Evolutionary conservation across 2,888 invertebrate genomes (phyloP), one percentile per base, ranked within the genome.

Genomic region (Clunio marinus): DNA sequence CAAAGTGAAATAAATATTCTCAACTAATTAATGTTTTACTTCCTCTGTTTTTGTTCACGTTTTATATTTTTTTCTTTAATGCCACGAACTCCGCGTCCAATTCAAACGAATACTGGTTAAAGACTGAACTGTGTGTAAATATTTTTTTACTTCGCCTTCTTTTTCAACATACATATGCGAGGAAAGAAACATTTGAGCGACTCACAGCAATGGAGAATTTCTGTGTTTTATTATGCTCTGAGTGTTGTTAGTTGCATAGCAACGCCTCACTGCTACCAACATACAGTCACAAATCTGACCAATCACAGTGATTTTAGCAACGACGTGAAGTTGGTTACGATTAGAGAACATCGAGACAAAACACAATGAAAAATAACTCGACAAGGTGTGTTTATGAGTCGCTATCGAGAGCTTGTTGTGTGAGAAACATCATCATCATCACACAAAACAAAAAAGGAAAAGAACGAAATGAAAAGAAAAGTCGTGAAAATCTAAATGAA

Each of bases 21-120:
- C n/a, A n/a, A n/a, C n/a, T n/a, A n/a, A n/a, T n/a, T n/a, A n/a
- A n/a, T n/a, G n/a, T n/a, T n/a, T n/a, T n/a, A n/a, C n/a, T n/a
- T n/a, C n/a, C n/a, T n/a, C n/a, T n/a, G n/a, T n/a, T n/a, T n/a
- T n/a, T n/a, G n/a, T n/a, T n/a, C n/a, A n/a, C n/a, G n/a, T n/a
- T n/a, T n/a, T n/a, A n/a, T n/a, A n/a, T n/a, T n/a, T n/a, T n/a
- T n/a, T n/a, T n/a, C n/a, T n/a, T 27, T 22, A n/a, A 63, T 27
- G 22, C 45, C 63, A 63, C 63, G 45, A 60, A 10, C 51, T 51
- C 27, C 63, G 32, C 66, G 35, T 65, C 65, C 22, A 46, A 65
- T 17, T 65, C 65, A 55, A 55, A 35, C 20, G 66, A 66, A 66
- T 66, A 66, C 66, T 66, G 55, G 66, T 55, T 66, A 20, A 32